Conservation (phyloP, 2,888 invertebrate genomes). For the Danaus chrysippus region DNA sequence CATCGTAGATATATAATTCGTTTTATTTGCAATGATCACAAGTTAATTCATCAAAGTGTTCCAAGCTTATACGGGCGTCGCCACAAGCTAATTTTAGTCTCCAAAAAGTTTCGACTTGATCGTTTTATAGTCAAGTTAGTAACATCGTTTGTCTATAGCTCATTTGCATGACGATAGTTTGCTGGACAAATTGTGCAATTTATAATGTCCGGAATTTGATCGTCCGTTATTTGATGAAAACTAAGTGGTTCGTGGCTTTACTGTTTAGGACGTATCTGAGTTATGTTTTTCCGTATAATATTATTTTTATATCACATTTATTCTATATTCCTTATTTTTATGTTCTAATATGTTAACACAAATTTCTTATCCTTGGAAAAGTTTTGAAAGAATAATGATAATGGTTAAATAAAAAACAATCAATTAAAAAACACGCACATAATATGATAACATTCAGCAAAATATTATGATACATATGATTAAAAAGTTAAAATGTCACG, state of each 20-base stretch:
- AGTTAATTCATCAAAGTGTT: constrained; percentile 3
- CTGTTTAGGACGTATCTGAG: background rate
- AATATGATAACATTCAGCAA: too few species aligned
- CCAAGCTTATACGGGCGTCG: constrained; percentile 3
- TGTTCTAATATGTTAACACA: too few species aligned
- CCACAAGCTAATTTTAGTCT: background rate
- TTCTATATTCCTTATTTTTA: background rate
- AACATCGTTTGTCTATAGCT: constrained; percentile 14
- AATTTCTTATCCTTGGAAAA: too few species aligned
- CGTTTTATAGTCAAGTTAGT: background rate
- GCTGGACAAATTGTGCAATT: constrained; percentile 24
- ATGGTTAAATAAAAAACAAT: too few species aligned
- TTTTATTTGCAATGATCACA: background rate
- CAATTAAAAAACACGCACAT: too few species aligned
- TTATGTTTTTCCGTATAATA: background rate
- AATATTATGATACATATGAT: too few species aligned
- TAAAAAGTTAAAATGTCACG: too few species aligned
- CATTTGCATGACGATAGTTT: constrained; percentile 23
- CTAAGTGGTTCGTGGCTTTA: background rate
- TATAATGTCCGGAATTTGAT: constrained; percentile 15
- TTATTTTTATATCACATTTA: background rate
- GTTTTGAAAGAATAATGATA: too few species aligned
- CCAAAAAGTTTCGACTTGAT: constrained; percentile 2
- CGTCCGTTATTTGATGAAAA: constrained; percentile 13
- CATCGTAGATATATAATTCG: background rate